Conservation (phyloP, 2,797 vertebrate species). For the Molossus alvarezi region DNA sequence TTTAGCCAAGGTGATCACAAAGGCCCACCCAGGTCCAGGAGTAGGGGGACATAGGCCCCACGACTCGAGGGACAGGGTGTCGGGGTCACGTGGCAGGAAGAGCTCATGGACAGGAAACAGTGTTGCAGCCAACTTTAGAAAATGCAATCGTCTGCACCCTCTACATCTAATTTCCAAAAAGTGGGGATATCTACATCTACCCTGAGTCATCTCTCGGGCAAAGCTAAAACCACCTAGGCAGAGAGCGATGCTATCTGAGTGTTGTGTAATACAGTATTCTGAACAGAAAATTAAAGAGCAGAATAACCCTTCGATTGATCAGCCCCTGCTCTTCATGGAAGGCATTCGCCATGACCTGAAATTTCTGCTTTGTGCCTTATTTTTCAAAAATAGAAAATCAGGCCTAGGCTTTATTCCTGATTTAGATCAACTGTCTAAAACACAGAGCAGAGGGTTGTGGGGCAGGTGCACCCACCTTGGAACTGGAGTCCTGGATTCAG, state of each 20-base stretch:
- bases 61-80: background rate
- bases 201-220: background rate
- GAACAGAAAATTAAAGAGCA: background rate
- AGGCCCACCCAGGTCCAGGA: background rate
- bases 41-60: background rate
- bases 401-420: background rate
- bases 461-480: background rate
- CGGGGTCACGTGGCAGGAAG: background rate
- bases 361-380: background rate
- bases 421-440: background rate
- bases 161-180: background rate
- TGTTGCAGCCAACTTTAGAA: background rate
- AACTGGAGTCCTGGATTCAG: background rate
- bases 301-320: background rate
- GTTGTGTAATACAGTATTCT: background rate
- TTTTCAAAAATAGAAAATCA: background rate
- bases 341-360: background rate
- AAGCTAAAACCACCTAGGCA: background rate
- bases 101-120: background rate
- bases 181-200: background rate
- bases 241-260: constrained; percentile 29
- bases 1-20: background rate
- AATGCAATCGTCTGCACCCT: background rate
- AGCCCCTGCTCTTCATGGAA: background rate
- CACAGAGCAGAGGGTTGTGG: background rate